phyloP scores from a whole-genome alignment of 2,113 vertebrate species.

The Alouatta palliata region DNA sequence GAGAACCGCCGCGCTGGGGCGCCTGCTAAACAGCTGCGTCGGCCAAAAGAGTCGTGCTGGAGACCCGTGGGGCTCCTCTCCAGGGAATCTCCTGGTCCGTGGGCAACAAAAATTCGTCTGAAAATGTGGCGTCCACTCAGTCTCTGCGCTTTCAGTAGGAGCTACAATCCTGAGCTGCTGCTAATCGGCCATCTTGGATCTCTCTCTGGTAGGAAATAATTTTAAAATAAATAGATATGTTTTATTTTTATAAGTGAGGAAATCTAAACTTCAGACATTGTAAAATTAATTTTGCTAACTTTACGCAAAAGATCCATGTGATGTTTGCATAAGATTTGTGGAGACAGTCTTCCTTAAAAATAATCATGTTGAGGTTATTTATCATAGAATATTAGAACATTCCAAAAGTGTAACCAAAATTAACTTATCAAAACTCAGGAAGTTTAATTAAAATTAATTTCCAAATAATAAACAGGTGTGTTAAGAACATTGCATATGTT shows the following conservation, averaged over 20 bases:
- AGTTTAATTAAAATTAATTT: conserved; percentile 44
- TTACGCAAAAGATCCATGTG: background rate
- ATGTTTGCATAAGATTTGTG: conserved; percentile 3
- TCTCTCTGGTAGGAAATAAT: background rate
- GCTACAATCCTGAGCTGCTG: too few species aligned
- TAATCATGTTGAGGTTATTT: background rate
- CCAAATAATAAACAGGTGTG: background rate
- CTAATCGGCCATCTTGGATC: too few species aligned
- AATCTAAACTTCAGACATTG: background rate
- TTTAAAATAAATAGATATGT: background rate
- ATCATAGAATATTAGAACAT: background rate
- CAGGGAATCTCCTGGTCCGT: too few species aligned
- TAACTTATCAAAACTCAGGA: background rate
- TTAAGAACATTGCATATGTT: background rate
- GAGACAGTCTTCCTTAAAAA: background rate
- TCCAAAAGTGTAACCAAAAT: background rate
- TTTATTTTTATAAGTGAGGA: conserved; percentile 42
- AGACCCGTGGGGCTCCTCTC: too few species aligned
- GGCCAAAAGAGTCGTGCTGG: too few species aligned
- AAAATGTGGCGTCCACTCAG: too few species aligned
- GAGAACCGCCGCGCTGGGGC: too few species aligned
- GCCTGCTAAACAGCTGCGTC: too few species aligned
- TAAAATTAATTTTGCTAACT: background rate
- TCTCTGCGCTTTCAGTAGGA: too few species aligned
- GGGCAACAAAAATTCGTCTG: too few species aligned